A percentile compares a stretch with the other conserved stretches of the same genome.
Conservation (phyloP, 2,797 vertebrate species). For the Amblyraja radiata region DNA sequence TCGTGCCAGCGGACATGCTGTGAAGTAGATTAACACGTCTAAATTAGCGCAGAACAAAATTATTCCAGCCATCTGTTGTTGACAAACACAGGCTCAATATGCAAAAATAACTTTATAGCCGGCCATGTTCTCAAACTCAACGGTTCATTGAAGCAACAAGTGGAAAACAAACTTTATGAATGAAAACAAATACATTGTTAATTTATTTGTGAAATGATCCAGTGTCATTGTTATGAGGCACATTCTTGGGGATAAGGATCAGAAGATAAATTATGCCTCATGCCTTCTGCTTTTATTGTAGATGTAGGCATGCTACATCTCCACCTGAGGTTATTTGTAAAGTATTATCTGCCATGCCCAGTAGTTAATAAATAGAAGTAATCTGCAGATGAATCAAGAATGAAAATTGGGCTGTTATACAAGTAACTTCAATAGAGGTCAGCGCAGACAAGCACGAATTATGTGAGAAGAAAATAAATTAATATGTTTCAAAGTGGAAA, state of each 20-base stretch:
- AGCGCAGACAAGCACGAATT: not conserved
- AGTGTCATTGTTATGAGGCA: not conserved
- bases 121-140: not conserved
- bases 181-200: not conserved
- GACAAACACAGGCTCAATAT: not conserved
- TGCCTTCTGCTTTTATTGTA: not conserved
- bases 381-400: not conserved
- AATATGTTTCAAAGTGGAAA: not conserved
- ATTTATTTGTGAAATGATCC: no score
- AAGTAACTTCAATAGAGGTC: not conserved
- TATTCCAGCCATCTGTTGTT: not conserved
- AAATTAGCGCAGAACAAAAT: not conserved
- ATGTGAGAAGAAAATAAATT: not conserved
- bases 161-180: not conserved
- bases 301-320: not conserved
- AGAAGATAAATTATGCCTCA: not conserved
- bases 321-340: not conserved
- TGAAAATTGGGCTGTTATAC: not conserved
- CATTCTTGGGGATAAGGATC: not conserved
- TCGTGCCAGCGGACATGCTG: constrained; percentile 5
- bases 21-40: not conserved
- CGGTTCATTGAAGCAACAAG: not conserved
- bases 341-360: not conserved
- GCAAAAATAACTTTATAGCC: not conserved
- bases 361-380: not conserved